Conservation (phyloP, 2,113 vertebrate genomes). For the Dipodomys stephensi region DNA sequence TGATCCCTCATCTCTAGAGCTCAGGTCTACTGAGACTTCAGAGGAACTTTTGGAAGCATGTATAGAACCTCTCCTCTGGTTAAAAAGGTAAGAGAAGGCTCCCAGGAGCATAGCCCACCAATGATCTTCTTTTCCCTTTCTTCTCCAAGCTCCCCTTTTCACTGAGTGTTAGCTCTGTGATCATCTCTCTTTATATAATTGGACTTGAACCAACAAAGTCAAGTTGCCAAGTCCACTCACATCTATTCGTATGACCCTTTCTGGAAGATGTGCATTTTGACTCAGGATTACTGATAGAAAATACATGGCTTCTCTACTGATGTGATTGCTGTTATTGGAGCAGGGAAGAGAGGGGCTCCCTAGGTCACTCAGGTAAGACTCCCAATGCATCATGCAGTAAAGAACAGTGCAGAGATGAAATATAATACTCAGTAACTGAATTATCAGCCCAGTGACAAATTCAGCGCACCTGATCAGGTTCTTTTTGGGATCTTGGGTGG, state of each 20-base stretch:
- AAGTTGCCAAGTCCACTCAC: background rate
- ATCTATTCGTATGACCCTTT: background rate
- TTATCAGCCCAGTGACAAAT: background rate
- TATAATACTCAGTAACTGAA: background rate
- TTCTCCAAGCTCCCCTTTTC: background rate
- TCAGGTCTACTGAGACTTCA: background rate
- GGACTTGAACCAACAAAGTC: background rate
- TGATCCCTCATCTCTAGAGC: background rate
- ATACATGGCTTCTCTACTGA: background rate
- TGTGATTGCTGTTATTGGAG: background rate
- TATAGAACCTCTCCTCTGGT: background rate
- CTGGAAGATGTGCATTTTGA: conserved; percentile 12
- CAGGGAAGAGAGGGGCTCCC: no score
- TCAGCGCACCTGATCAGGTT: background rate
- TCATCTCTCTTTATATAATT: background rate
- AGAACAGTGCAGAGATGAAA: background rate
- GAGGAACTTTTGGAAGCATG: background rate
- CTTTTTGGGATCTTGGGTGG: background rate
- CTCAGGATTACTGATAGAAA: background rate
- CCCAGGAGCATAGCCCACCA: background rate
- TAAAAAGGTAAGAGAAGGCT: background rate
- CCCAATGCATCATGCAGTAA: background rate
- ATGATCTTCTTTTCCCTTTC: background rate
- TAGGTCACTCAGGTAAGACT: background rate
- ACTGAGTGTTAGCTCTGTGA: background rate